These are phyloP conservation scores for Diarsia mendica DNA, from an alignment of 2,888 invertebrate species.

Conservation along the genomic window DNA sequence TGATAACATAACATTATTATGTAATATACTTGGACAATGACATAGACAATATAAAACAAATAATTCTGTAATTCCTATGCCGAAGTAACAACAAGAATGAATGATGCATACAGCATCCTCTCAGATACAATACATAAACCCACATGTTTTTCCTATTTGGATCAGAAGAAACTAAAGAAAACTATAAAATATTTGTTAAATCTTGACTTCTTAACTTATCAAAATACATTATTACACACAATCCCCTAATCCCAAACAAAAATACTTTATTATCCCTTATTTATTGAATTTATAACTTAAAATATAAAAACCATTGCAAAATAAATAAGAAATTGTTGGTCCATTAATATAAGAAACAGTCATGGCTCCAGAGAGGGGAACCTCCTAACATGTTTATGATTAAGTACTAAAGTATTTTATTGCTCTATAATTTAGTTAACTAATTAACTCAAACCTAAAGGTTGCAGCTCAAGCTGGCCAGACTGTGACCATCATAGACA, in stretches of 20 bases:
- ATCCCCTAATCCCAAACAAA: not conserved
- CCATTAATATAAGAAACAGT: too few species aligned
- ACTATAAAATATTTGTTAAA: too few species aligned
- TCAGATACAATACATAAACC: not conserved
- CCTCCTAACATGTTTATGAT: not conserved
- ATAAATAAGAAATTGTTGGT: too few species aligned
- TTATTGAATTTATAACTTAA: not conserved
- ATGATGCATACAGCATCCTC: not conserved
- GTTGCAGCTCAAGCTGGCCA: conserved; percentile 96
- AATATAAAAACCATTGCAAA: too few species aligned
- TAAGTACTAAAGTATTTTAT: too few species aligned
- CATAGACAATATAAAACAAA: not conserved
- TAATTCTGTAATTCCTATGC: not conserved
- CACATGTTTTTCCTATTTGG: not conserved
- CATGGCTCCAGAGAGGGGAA: not conserved
- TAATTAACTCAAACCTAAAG: conserved; percentile 85
- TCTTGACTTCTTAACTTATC: not conserved
- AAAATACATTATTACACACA: too few species aligned
- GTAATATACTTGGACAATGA: not conserved
- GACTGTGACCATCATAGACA: conserved; percentile 95
- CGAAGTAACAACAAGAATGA: not conserved
- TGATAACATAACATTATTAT: conserved; percentile 27
- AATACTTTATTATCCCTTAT: not conserved
- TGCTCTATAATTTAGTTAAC: too few species aligned
- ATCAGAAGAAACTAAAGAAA: not conserved